phyloP scores from a whole-genome alignment of 2,797 vertebrate genomes.

The Rhinatrema bivittatum region DNA sequence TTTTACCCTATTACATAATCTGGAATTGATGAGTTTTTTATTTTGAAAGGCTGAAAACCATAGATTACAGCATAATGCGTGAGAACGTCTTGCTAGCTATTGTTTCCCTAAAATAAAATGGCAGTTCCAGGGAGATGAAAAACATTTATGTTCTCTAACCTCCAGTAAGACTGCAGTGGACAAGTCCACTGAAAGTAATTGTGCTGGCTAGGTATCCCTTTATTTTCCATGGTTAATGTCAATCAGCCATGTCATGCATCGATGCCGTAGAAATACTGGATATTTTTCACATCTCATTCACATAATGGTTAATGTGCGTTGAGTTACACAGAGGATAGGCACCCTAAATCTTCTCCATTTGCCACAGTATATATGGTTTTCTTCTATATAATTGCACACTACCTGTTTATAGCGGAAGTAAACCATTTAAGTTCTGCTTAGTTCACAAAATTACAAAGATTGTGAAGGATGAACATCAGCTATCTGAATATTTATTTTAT shows the following conservation, averaged over 20 bases:
- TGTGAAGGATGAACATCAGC: neutral
- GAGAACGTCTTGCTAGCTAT: constrained; percentile 11
- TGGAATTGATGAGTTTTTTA: constrained; percentile 25
- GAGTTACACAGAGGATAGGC: constrained; percentile 3
- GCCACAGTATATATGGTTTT: constrained; percentile 2
- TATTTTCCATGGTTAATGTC: constrained; percentile 14
- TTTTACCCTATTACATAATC: constrained; percentile 10
- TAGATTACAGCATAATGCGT: constrained; percentile 18
- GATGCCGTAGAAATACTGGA: constrained; percentile 8
- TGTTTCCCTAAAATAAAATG: neutral
- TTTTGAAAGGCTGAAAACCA: constrained; percentile 26
- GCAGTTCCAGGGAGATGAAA: neutral
- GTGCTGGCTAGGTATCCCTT: neutral
- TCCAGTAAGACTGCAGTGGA: neutral
- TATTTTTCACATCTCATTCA: constrained; percentile 31
- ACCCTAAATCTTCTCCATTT: neutral
- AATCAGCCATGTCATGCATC: constrained; percentile 10
- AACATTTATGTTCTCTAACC: neutral
- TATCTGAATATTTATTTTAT: no score
- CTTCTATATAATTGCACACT: neutral
- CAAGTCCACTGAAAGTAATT: neutral
- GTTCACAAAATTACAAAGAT: neutral
- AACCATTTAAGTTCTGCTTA: neutral
- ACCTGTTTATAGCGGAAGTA: neutral
- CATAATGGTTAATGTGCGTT: constrained; percentile 12